These are phyloP conservation scores for Albula goreensis DNA, from an alignment of 2,113 vertebrate species.

Conservation along the genomic window DNA sequence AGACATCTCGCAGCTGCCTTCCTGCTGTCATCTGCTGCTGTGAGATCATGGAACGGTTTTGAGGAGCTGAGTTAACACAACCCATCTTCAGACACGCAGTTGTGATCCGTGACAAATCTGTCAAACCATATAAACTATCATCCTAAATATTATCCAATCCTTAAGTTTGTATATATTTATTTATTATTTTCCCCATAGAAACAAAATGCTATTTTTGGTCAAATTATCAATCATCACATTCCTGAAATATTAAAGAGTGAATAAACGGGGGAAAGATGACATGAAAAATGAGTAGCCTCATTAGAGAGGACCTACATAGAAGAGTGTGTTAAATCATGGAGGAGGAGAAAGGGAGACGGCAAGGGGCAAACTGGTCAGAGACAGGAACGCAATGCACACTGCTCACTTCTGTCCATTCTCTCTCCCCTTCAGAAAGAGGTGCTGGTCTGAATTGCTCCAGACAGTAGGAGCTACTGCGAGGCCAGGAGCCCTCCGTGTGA, in stretches of 20 bases:
- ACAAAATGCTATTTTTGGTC: constrained; percentile 40
- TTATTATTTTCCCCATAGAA: neutral
- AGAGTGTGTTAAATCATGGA: constrained; percentile 40
- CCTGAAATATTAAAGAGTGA: constrained; percentile 47
- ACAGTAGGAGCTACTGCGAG: no score
- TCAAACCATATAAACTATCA: no score
- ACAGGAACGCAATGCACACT: neutral
- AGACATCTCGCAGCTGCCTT: neutral
- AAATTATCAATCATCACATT: constrained; percentile 37
- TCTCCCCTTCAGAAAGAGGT: no score
- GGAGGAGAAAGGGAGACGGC: neutral
- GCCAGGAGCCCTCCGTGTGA: no score
- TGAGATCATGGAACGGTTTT: neutral
- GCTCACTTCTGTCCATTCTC: no score
- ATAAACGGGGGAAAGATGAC: constrained; percentile 29
- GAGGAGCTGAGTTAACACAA: no score
- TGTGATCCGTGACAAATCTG: no score
- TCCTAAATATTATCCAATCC: no score
- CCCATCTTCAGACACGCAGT: no score
- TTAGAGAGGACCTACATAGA: constrained; percentile 36
- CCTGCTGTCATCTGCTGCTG: neutral
- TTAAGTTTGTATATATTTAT: no score
- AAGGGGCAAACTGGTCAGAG: neutral
- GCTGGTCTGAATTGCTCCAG: no score
- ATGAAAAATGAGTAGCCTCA: constrained; percentile 48